Percentiles rank a stretch among this genome's conserved stretches.
These are phyloP conservation scores for Catocala fraxini DNA, from an alignment of 2,888 invertebrate genomes.

Conservation along the genomic window DNA sequence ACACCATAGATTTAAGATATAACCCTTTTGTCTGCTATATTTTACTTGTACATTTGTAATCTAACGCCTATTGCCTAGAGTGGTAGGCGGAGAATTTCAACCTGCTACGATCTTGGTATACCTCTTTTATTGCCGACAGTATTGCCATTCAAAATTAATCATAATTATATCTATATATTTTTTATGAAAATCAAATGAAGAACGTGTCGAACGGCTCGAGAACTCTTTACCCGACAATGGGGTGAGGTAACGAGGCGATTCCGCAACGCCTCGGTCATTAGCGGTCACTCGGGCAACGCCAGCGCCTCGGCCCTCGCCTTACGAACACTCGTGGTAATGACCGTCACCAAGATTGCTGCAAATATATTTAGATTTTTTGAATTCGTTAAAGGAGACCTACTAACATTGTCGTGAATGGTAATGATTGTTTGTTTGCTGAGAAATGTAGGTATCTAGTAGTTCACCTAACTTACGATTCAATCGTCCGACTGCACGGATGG, in stretches of 20 bases:
- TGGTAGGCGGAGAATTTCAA: too few species aligned
- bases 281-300: constrained; percentile 69
- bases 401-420: constrained; percentile 5
- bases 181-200: constrained; percentile 34
- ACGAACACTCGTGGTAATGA: constrained; percentile 54
- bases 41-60: too few species aligned
- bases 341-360: constrained; percentile 38
- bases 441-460: background rate
- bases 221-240: constrained; percentile 67
- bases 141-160: constrained; percentile 1
- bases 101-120: too few species aligned
- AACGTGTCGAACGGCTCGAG: constrained; percentile 57
- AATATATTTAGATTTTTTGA: constrained; percentile 24
- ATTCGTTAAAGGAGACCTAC: constrained; percentile 22
- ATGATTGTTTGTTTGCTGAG: background rate
- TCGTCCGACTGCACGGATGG: too few species aligned
- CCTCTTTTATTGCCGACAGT: background rate
- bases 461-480: background rate
- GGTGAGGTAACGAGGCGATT: constrained; percentile 74
- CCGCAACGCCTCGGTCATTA: constrained; percentile 72
- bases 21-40: too few species aligned
- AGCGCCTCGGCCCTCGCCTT: constrained; percentile 34
- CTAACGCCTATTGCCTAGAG: too few species aligned
- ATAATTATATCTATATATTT: background rate
- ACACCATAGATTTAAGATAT: too few species aligned